Conservation (phyloP, 2,888 invertebrate genomes). For the Sericinus montela region DNA sequence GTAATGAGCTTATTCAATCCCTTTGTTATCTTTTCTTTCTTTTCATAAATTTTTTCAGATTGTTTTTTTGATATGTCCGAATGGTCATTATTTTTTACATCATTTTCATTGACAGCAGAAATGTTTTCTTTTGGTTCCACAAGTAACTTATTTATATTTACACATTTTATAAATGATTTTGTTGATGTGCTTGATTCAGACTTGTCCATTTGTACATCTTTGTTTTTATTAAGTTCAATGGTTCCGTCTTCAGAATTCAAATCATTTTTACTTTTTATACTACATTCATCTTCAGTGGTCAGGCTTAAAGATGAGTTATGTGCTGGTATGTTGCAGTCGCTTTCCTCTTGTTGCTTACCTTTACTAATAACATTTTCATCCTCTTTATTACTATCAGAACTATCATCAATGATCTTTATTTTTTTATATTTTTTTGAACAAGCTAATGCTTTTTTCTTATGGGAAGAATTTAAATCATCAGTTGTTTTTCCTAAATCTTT, state of each 20-base stretch:
- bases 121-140: slow-evolving; percentile 17
- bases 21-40: slow-evolving; percentile 4
- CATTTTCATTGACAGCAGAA: slow-evolving; percentile 14
- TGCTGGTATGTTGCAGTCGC: not conserved
- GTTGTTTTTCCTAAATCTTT: not conserved
- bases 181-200: slow-evolving; percentile 11
- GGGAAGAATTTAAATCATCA: not conserved
- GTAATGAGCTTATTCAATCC: slow-evolving; percentile 8
- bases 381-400: slow-evolving; percentile 31
- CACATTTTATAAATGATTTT: slow-evolving; percentile 60
- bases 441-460: not conserved
- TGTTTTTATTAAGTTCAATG: slow-evolving; percentile 13
- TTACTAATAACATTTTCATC: slow-evolving; percentile 4
- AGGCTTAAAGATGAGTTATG: not conserved
- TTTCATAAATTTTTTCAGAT: slow-evolving; percentile 3
- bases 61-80: slow-evolving; percentile 19
- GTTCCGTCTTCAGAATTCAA: not conserved
- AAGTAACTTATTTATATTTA: slow-evolving; percentile 52
- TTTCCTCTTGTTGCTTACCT: slow-evolving; percentile 8
- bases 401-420: slow-evolving; percentile 30
- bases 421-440: slow-evolving; percentile 29
- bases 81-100: slow-evolving; percentile 15
- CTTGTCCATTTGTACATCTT: slow-evolving; percentile 9
- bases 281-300: not conserved
- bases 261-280: not conserved